These are phyloP conservation scores for Micromys minutus DNA, from an alignment of 2,113 vertebrate species.

Conservation along the genomic window DNA sequence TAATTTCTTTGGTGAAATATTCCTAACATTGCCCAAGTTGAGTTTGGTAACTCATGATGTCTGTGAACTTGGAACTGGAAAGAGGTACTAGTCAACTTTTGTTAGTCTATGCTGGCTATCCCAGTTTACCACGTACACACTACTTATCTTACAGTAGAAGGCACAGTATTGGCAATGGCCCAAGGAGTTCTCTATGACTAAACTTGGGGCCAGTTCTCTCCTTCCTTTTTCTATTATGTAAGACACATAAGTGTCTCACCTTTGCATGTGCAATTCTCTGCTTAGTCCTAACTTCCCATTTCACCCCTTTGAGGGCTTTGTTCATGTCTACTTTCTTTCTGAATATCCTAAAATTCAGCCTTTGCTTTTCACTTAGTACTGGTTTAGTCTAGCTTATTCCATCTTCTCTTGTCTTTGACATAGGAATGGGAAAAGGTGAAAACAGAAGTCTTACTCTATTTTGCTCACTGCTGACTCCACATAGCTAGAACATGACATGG, in stretches of 20 bases:
- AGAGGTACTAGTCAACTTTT: background rate
- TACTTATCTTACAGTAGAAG: background rate
- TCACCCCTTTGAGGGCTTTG: background rate
- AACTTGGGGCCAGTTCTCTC: background rate
- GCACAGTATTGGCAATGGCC: background rate
- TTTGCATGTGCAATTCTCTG: background rate
- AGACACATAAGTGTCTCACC: background rate
- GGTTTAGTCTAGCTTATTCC: background rate
- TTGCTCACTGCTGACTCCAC: background rate
- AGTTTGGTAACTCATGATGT: background rate
- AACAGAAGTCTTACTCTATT: background rate
- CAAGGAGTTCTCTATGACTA: background rate
- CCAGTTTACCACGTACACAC: fast-evolving
- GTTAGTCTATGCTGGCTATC: fast-evolving
- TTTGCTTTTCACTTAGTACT: background rate
- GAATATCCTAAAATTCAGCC: background rate
- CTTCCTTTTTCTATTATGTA: background rate
- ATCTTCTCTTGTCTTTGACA: background rate
- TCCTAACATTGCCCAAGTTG: background rate
- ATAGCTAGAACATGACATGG: background rate
- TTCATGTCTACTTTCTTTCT: background rate
- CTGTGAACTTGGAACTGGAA: background rate
- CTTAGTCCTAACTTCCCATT: background rate
- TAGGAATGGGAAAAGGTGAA: background rate
- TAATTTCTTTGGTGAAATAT: background rate